phyloP scores from a whole-genome alignment of 37 sponge, comb jelly and placozoan species.

The Petrosia ficiformis region DNA sequence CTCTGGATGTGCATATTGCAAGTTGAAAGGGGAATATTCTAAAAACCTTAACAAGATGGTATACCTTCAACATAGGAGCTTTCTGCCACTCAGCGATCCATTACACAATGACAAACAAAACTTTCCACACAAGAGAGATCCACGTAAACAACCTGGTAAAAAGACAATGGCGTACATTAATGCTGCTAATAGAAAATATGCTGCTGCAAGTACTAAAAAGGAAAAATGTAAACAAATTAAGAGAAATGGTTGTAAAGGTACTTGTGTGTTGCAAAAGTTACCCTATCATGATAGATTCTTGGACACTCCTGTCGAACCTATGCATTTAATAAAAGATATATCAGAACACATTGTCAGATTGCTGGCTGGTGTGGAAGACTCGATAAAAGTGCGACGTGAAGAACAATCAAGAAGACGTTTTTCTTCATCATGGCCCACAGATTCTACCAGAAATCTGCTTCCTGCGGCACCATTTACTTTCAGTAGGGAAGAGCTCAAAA shows the following conservation, averaged over 20 bases:
- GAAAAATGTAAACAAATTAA: not conserved
- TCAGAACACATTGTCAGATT: constrained; percentile 23
- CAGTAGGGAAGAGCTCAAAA: not conserved
- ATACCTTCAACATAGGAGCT: no score
- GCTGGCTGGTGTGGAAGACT: constrained; percentile 14
- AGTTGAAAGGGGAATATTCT: not conserved
- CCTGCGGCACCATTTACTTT: constrained; percentile 1
- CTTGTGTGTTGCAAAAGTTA: constrained; percentile 11
- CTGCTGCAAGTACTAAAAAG: not conserved
- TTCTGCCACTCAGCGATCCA: not conserved
- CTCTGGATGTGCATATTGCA: constrained; percentile 8
- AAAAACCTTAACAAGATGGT: constrained; percentile 7
- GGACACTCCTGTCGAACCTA: constrained; percentile 28
- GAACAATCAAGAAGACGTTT: not conserved
- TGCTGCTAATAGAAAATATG: not conserved
- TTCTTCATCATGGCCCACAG: not conserved
- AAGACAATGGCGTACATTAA: not conserved
- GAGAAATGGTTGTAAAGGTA: constrained; percentile 33
- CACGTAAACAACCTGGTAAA: not conserved
- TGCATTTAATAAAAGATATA: constrained; percentile 30
- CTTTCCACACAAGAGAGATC: not conserved
- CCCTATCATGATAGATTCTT: constrained; percentile 4
- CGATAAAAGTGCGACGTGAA: not conserved
- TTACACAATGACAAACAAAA: not conserved
- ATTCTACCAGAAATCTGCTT: not conserved